phyloP scores from a whole-genome alignment of 2,797 vertebrate genomes.

The Crocodylus rhombifer region DNA sequence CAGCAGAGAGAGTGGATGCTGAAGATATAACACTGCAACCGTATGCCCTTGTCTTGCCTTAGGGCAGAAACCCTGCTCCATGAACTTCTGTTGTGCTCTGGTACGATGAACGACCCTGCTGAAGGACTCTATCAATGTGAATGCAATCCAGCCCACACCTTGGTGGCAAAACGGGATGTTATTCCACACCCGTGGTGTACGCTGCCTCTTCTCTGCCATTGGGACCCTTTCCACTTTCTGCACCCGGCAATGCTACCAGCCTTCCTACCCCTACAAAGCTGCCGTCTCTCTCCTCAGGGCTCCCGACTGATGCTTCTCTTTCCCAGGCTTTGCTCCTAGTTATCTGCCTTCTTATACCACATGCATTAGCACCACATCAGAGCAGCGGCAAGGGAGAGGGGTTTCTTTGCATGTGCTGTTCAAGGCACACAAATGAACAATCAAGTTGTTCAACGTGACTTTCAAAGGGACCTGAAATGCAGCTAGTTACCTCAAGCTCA shows the following conservation, averaged over 20 bases:
- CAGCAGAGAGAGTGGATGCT: fast-evolving
- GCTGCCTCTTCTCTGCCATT: fast-evolving
- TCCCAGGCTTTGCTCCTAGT: too few relatives aligned
- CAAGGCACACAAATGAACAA: not conserved
- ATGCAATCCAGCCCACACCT: not conserved
- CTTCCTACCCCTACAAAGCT: not conserved
- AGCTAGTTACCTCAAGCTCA: not conserved
- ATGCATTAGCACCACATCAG: fast-evolving
- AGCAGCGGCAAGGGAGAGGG: fast-evolving
- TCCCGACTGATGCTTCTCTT: not conserved
- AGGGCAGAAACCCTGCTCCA: too few relatives aligned
- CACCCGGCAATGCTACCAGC: not conserved
- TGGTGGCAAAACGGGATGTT: fast-evolving
- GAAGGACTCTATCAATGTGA: too few relatives aligned
- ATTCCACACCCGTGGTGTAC: fast-evolving
- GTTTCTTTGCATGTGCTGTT: not conserved
- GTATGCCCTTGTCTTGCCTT: too few relatives aligned
- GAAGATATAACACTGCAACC: not conserved
- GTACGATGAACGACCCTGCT: too few relatives aligned
- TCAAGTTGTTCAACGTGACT: not conserved
- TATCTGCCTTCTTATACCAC: not conserved
- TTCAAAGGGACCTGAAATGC: not conserved
- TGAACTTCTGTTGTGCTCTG: too few relatives aligned
- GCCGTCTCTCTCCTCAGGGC: fast-evolving
- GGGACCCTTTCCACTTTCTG: not conserved